Base-by-base conservation (phyloP, 2,888 invertebrate species). In the Branchipolynoe longqiensis region DNA sequence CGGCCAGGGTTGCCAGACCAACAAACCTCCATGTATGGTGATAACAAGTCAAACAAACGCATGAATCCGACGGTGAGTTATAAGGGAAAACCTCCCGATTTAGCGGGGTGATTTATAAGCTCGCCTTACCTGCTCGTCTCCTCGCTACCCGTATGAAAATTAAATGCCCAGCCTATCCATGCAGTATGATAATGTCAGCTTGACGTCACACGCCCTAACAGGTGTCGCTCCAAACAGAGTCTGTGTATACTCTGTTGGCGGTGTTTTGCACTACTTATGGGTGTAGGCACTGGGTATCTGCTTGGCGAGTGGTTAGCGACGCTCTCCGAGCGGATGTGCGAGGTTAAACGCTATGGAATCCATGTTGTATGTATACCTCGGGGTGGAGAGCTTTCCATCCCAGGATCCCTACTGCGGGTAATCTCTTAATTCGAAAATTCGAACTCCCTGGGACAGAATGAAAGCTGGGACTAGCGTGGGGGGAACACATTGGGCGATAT, bases 121-220 rank as follows among this genome's bases (percentile, higher is more conserved):
- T 1, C 62, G 1, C 28, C 78, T 78, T 78, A 78, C 78, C 78
- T 78, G 78, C 14, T 48, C 48, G 41, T 40, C n/a, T 36, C 22
- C 22, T 22, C n/a, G 22, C 41, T 78, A 78, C 48, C 78, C 54
- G 41, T 78, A 78, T 78, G 78, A 78, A 78, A 78, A 78, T 78
- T 78, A 78, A 41, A 78, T 78, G 78, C 78, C 41, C 48, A 78
- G 78, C 48, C 28, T 78, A 6, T 78, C 78, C n/a, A 25, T 8
- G 0, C 1, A 69, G 36, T 36, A 69, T 69, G 69, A 69, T 69
- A 69, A 69, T 69, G 38, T 4, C n/a, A 4, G 58, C 25, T 69
- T 69, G 69, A 69, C 69, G 69, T 69, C 69, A 69, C 69, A 69
- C n/a, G 62, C 62, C n/a, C 25, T 31, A 14, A 12, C 14, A 4